Evolutionary conservation across 2,888 invertebrate species (phyloP).

Genomic region (Blera fallax): DNA sequence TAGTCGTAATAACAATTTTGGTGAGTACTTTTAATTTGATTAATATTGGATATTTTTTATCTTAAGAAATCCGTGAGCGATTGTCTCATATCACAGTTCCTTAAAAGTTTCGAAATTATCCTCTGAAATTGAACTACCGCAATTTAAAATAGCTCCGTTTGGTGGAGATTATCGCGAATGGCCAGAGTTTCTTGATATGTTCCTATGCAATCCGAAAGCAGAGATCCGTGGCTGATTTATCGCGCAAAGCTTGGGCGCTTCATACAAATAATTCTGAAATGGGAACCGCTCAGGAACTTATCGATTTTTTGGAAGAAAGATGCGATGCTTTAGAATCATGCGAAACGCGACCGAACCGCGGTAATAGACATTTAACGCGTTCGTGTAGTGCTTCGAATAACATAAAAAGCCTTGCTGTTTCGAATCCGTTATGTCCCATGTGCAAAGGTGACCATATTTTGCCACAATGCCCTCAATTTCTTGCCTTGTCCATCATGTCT

Average conservation of each 20-base stretch:
- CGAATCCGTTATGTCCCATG: not conserved
- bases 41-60: no score
- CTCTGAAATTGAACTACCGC: no score
- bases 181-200: not conserved
- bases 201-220: not conserved
- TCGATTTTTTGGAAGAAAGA: not conserved
- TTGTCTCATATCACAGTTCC: no score
- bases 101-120: no score
- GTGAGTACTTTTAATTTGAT: no score
- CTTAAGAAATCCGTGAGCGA: no score
- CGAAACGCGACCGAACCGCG: no score
- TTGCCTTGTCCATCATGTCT: not conserved
- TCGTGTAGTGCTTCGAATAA: not conserved
- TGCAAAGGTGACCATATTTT: not conserved
- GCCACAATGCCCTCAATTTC: constrained; percentile 9
- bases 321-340: no score
- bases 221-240: not conserved
- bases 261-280: not conserved
- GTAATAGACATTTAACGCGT: no score
- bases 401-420: not conserved
- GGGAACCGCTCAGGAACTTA: not conserved
- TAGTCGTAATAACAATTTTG: constrained; percentile 89
- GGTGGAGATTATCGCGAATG: not conserved
- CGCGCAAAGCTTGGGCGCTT: not conserved
- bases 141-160: constrained; percentile 2